A percentile compares a stretch with the other conserved stretches of the same genome.
phyloP scores from a whole-genome alignment of 2,797 vertebrate species.

The Melanotaenia nigrans region DNA sequence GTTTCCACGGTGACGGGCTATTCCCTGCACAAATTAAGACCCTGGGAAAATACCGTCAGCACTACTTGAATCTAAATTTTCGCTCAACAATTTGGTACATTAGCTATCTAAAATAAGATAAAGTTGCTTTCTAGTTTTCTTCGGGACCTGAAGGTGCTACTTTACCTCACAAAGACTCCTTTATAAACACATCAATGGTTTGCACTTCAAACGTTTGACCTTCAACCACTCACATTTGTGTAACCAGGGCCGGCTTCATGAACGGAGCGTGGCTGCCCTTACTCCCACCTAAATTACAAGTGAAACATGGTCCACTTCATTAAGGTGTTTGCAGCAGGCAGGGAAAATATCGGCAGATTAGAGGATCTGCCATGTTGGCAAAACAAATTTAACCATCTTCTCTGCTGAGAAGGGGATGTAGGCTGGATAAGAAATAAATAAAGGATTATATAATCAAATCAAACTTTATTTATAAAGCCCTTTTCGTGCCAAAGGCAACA shows the following conservation, averaged over 20 bases:
- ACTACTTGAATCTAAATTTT: slow-evolving; percentile 30
- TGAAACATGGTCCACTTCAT: slow-evolving; percentile 66
- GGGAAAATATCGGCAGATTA: slow-evolving; percentile 68
- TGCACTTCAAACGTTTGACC: slow-evolving; percentile 6
- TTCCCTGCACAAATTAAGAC: slow-evolving; percentile 49
- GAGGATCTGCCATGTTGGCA: slow-evolving; percentile 67
- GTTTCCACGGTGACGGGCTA: slow-evolving; percentile 55
- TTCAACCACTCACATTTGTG: slow-evolving; percentile 27
- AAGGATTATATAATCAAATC: slow-evolving; percentile 27
- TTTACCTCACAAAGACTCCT: slow-evolving; percentile 46
- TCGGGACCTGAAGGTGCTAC: slow-evolving; percentile 18
- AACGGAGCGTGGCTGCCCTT: slow-evolving; percentile 54
- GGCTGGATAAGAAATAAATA: slow-evolving; percentile 32
- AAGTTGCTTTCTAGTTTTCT: slow-evolving; percentile 32
- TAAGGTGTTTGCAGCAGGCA: slow-evolving; percentile 61
- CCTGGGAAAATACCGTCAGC: not conserved
- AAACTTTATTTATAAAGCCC: too few species aligned
- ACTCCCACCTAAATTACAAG: slow-evolving; percentile 52
- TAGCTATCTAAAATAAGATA: slow-evolving; percentile 56
- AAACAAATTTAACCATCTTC: slow-evolving; percentile 60
- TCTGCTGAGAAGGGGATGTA: slow-evolving; percentile 39
- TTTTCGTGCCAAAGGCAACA: too few species aligned
- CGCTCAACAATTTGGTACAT: slow-evolving; percentile 39
- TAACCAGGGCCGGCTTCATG: slow-evolving; percentile 49
- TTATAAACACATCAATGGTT: not conserved